phyloP scores from a whole-genome alignment of 2,113 vertebrate genomes.

The Manacus vitellinus region DNA sequence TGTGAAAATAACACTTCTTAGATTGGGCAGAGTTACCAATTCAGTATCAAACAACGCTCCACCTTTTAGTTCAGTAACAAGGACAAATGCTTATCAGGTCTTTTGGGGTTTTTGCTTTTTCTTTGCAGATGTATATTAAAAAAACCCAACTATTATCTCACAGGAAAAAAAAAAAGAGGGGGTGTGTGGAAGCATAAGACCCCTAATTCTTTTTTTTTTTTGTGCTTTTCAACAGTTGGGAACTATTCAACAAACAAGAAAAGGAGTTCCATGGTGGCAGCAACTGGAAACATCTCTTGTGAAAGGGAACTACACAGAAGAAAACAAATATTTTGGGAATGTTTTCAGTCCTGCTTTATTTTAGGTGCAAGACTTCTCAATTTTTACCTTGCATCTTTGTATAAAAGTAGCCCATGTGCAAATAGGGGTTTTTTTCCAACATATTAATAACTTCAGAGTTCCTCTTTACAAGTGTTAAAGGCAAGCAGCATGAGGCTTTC shows the following conservation, averaged over 20 bases:
- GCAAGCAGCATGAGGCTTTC: neutral
- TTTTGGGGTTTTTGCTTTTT: neutral
- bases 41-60: conserved; percentile 51
- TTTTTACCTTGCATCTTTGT: neutral
- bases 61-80: neutral
- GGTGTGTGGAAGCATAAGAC: neutral
- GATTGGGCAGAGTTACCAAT: neutral
- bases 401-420: neutral
- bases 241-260: conserved; percentile 25
- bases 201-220: neutral
- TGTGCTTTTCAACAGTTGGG: conserved; percentile 43
- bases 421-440: neutral
- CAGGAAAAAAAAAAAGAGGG: neutral
- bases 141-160: conserved; percentile 15
- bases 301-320: neutral
- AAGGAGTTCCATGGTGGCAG: neutral
- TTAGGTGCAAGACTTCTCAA: neutral
- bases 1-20: neutral
- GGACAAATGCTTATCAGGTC: conserved; percentile 27
- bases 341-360: neutral
- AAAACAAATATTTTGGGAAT: neutral
- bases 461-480: neutral
- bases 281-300: neutral
- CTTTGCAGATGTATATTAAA: conserved; percentile 36
- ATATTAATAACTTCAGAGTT: neutral